Evolutionary conservation across 2,113 vertebrate genomes (phyloP).

Genomic region (Aldabrachelys gigantea): DNA sequence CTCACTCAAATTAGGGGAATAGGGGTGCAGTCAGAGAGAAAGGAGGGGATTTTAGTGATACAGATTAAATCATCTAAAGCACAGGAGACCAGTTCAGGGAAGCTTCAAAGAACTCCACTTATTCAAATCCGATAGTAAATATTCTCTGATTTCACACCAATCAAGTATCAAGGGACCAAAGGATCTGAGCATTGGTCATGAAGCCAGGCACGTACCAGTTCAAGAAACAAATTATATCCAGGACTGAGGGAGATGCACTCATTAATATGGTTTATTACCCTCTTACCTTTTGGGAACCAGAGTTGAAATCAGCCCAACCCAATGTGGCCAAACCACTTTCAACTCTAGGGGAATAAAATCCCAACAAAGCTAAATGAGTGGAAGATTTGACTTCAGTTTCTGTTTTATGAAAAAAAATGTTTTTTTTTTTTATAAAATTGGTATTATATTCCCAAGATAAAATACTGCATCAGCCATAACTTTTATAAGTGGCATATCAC

Average conservation of each 20-base stretch:
- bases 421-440: not conserved
- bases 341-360: not conserved
- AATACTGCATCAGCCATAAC: not conserved
- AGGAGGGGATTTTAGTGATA: not conserved
- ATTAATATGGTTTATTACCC: not conserved
- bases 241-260: not conserved
- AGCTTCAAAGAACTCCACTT: accelerated
- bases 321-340: not conserved
- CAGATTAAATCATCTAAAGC: accelerated
- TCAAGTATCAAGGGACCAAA: not conserved
- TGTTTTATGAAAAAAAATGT: not conserved
- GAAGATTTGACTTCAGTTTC: not conserved
- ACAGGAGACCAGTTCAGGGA: accelerated
- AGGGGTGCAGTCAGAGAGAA: not conserved
- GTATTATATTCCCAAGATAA: not conserved
- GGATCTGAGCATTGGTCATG: not conserved
- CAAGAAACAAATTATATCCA: accelerated
- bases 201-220: not conserved
- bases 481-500: not conserved
- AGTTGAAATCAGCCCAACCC: not conserved
- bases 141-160: not conserved
- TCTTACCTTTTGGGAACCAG: not conserved
- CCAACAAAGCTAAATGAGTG: not conserved
- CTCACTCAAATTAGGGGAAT: accelerated
- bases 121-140: not conserved